Evolutionary conservation across 2,797 vertebrate genomes (phyloP).

Genomic region (Crenuchus spilurus): DNA sequence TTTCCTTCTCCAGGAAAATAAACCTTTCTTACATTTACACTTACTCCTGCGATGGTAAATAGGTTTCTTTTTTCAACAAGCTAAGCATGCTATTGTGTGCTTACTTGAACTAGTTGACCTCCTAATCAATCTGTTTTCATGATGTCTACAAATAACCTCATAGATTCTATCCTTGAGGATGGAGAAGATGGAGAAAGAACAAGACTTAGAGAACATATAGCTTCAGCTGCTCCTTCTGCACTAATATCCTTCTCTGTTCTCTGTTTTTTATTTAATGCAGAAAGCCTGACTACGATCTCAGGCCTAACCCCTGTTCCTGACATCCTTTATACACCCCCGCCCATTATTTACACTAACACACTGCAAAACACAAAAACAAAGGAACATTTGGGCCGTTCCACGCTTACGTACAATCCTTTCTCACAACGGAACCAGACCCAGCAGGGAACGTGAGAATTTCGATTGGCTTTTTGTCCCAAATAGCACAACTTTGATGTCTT

Average conservation of each 20-base stretch:
- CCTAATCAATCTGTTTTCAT: background rate
- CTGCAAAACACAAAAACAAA: conserved; percentile 5
- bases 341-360: conserved; percentile 14
- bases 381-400: background rate
- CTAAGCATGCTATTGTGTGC: background rate
- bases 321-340: background rate
- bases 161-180: background rate
- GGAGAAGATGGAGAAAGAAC: background rate
- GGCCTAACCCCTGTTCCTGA: background rate
- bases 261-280: background rate
- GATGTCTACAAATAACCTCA: background rate
- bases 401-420: background rate
- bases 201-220: conserved; percentile 26
- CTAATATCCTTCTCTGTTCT: conserved; percentile 9
- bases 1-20: no score
- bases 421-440: background rate
- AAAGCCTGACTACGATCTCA: background rate
- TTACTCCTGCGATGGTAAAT: no score
- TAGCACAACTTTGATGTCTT: background rate
- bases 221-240: conserved; percentile 34
- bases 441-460: conserved; percentile 12
- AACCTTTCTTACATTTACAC: no score
- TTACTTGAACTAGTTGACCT: background rate
- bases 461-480: conserved; percentile 4
- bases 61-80: no score